Base-by-base conservation (phyloP, 2,888 invertebrate species). In the Diploptera punctata region DNA sequence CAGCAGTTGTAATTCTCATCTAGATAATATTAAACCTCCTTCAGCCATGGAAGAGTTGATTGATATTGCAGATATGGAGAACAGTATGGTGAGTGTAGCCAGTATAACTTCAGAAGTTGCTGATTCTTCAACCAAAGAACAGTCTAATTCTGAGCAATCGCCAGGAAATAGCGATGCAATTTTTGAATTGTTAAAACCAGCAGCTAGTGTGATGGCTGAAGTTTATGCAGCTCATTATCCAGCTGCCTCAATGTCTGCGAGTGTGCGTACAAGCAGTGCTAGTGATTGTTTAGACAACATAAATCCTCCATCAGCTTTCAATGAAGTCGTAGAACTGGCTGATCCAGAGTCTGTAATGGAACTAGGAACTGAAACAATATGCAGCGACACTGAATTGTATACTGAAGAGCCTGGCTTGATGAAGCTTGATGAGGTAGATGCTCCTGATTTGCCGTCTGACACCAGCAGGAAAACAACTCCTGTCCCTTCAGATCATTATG, bases 11-110 rank as follows among this genome's bases (percentile, higher is more conserved):
- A 83, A 86, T 54, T 88, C 88, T 5, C 92, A 93, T 79, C 82
- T 94, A 33, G 95, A 95, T 38, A 91, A 91, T 75, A 89, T 94
- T 2, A 93, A 93, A 80, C 94, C 95, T 2, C 94, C 95, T 0
- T 93, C 94, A 0, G 87, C 91, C 75, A 91, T 94, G 90, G 93
- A 93, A 72, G 79, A 75, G 38, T 16, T 73, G n/a, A 60, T 71
- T 19, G 87, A 90, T 77, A 38, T 65, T 29, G 78, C 88, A 1
- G 95, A 95, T 77, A 88, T 93, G 88, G 92, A 92, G 76, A 89
- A 90, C 75, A 95, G 94, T 76, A 93, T 94, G 90, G 84, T 92
- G 16, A 95, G 94, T 70, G 92, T 95, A 0, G 91, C 92, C 0
- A 95, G 94, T 80, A 91, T 94, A 72, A 91, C 91, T 29, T 94